Percentiles rank a stretch among this genome's conserved stretches.
phyloP scores from a whole-genome alignment of 2,113 vertebrate genomes.

The Muscicapa adusta region DNA sequence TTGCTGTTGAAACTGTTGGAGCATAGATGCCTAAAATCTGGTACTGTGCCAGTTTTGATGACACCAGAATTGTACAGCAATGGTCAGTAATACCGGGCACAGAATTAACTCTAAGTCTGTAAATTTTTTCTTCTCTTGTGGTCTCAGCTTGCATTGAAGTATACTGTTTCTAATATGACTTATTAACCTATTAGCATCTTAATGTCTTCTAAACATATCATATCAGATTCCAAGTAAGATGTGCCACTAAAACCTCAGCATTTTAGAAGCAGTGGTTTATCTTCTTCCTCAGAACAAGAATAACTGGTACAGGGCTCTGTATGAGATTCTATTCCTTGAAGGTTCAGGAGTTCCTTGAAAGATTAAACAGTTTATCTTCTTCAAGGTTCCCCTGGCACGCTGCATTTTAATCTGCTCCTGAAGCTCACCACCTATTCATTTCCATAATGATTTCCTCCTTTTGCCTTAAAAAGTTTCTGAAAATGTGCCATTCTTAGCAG shows the following conservation, averaged over 20 bases:
- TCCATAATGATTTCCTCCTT: not conserved
- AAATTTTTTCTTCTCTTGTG: not conserved
- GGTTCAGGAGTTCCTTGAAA: not conserved
- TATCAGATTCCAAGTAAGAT: not conserved
- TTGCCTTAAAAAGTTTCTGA: not conserved
- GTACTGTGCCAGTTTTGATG: not conserved
- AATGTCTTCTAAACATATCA: not conserved
- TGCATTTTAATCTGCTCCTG: not conserved
- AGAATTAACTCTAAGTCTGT: not conserved
- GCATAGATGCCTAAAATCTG: not conserved
- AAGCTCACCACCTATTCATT: not conserved
- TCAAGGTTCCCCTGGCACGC: not conserved
- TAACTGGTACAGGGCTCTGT: not conserved
- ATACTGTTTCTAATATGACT: not conserved
- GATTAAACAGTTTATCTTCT: not conserved
- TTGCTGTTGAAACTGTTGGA: not conserved
- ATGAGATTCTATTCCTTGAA: not conserved
- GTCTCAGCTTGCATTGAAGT: not conserved
- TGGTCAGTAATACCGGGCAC: not conserved
- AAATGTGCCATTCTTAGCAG: not conserved
- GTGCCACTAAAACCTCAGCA: not conserved
- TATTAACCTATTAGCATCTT: not conserved
- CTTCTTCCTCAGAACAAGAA: not conserved
- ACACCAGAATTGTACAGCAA: not conserved
- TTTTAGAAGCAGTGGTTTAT: not conserved